Evolutionary conservation across 92 coral and sea anemone genomes (phyloP).

Genomic region (Scolanthus callimorphus): DNA sequence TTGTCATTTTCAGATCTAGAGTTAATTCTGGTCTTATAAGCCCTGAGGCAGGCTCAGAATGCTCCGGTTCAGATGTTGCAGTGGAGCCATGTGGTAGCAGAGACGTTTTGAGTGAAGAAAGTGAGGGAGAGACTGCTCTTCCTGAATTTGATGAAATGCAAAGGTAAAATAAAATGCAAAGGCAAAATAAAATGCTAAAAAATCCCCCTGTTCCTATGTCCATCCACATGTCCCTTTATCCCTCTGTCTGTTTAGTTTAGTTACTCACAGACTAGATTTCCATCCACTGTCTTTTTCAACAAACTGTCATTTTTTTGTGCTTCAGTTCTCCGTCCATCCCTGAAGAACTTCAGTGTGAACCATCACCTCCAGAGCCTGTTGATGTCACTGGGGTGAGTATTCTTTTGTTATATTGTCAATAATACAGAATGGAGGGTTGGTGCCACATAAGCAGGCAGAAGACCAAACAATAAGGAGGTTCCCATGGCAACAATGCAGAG

Average conservation of each 20-base stretch:
- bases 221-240: conserved; percentile 37
- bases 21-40: conserved; percentile 4
- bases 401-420: too few species aligned
- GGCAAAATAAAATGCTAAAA: neutral
- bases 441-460: too few species aligned
- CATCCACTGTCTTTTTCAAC: too few species aligned
- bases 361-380: conserved; percentile 18
- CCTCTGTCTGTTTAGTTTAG: too few species aligned
- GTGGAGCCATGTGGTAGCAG: conserved; percentile 70
- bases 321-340: conserved; percentile 59
- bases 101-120: conserved; percentile 62
- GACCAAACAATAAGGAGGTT: too few species aligned
- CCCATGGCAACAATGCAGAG: too few species aligned
- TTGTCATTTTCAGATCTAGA: neutral
- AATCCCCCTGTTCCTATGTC: neutral
- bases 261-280: too few species aligned
- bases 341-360: conserved; percentile 29
- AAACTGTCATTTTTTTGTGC: too few species aligned
- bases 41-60: conserved; percentile 36
- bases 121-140: conserved; percentile 40
- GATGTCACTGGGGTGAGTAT: conserved; percentile 49
- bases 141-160: conserved; percentile 39
- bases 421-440: too few species aligned
- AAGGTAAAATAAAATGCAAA: conserved; percentile 39
- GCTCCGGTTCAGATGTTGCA: conserved; percentile 68